Percentiles rank a stretch among this genome's conserved stretches.
These are phyloP conservation scores for Pseudomugil tenellus DNA, from an alignment of 2,797 vertebrate genomes.

Conservation along the genomic window DNA sequence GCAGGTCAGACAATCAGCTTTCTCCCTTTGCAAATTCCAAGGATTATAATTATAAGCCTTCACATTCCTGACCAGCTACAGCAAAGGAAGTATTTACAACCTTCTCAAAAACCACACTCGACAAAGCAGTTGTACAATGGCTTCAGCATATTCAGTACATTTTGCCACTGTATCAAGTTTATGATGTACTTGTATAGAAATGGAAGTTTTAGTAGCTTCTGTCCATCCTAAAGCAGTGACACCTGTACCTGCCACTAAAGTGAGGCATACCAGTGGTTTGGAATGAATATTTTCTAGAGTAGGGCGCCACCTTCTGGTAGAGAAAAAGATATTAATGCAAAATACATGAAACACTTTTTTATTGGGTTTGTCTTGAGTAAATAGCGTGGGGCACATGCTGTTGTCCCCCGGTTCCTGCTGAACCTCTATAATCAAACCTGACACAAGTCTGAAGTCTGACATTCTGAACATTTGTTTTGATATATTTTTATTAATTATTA, in stretches of 20 bases:
- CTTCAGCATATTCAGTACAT: background rate
- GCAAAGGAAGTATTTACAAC: slow-evolving; percentile 13
- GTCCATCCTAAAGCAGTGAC: background rate
- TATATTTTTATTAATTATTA: too few species aligned
- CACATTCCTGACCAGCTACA: slow-evolving; percentile 66
- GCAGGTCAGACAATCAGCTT: slow-evolving; percentile 67
- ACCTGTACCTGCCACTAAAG: background rate
- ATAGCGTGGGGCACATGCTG: too few species aligned
- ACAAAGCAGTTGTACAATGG: background rate
- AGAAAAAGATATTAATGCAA: background rate
- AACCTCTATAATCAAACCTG: too few species aligned
- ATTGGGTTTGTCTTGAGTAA: too few species aligned
- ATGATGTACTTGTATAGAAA: slow-evolving; percentile 3
- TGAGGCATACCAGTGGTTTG: background rate
- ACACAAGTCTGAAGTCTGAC: background rate
- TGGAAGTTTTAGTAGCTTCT: background rate
- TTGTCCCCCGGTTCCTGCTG: too few species aligned
- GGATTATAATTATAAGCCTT: slow-evolving; percentile 72
- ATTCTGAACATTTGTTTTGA: background rate
- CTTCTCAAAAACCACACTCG: background rate
- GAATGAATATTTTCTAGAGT: slow-evolving; percentile 18
- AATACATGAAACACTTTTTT: background rate
- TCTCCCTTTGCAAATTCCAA: slow-evolving; percentile 49
- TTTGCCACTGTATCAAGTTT: slow-evolving; percentile 2
- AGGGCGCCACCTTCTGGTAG: slow-evolving; percentile 57